Evolutionary conservation across 2,113 vertebrate species (phyloP).

Genomic region (Speoplatyrhinus poulsoni): DNA sequence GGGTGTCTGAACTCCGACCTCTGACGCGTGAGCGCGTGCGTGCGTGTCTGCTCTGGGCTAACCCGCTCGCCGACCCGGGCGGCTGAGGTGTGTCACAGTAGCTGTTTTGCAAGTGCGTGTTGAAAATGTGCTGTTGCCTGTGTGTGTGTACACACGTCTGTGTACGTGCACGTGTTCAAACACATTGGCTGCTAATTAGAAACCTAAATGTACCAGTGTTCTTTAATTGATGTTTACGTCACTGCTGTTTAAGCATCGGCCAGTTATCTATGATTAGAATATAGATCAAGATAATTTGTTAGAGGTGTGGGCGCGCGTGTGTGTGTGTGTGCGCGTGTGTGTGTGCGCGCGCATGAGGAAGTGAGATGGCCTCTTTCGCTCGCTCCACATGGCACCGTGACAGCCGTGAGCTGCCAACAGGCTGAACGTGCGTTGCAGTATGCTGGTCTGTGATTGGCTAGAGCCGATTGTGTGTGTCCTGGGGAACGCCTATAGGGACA

Average conservation of each 20-base stretch:
- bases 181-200: slow-evolving; percentile 2
- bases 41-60: slow-evolving; percentile 8
- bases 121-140: slow-evolving; percentile 45
- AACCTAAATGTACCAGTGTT: slow-evolving; percentile 22
- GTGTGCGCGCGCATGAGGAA: slow-evolving; percentile 44
- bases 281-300: too few relatives aligned
- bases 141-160: too few relatives aligned
- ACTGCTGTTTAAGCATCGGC: neutral
- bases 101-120: slow-evolving; percentile 62
- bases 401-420: slow-evolving; percentile 52
- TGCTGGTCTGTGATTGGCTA: slow-evolving; percentile 45
- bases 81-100: slow-evolving; percentile 48
- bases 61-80: slow-evolving; percentile 28
- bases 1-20: too few relatives aligned
- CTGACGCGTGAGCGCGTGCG: neutral
- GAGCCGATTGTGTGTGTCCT: neutral
- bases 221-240: neutral
- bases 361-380: slow-evolving; percentile 26
- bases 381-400: slow-evolving; percentile 39
- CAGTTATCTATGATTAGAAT: neutral
- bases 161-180: slow-evolving; percentile 1
- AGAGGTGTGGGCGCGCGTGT: neutral
- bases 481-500: slow-evolving; percentile 22
- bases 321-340: slow-evolving; percentile 5
- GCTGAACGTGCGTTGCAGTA: slow-evolving; percentile 14